These are phyloP conservation scores for Empis stercorea DNA, from an alignment of 2,888 invertebrate genomes.

Conservation along the genomic window DNA sequence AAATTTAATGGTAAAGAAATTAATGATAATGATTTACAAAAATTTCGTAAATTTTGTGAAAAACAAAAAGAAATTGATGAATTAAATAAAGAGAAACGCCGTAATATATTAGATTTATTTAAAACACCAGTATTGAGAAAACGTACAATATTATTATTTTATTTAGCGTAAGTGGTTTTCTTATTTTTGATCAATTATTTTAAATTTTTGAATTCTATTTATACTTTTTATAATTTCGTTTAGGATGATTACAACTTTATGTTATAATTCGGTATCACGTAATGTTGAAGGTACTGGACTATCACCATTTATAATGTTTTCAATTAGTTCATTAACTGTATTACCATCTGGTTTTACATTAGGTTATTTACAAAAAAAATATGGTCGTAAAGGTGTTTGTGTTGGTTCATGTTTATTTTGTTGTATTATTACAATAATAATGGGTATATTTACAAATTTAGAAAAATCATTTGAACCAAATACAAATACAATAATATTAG, in stretches of 20 bases:
- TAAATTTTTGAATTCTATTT: no score
- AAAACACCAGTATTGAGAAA: constrained; percentile 36
- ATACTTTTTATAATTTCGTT: no score
- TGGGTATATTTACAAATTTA: constrained; percentile 23
- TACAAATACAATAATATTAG: constrained; percentile 27
- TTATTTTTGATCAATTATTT: neutral
- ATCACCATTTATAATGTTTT: constrained; percentile 38
- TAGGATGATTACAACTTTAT: constrained; percentile 41
- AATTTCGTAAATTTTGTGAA: constrained; percentile 11
- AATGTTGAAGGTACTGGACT: constrained; percentile 37
- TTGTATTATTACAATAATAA: constrained; percentile 33
- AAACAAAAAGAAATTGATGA: constrained; percentile 7
- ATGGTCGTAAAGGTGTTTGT: constrained; percentile 36
- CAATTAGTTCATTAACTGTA: constrained; percentile 36
- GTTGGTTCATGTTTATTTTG: constrained; percentile 35
- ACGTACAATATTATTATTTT: constrained; percentile 37
- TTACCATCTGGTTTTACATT: constrained; percentile 36
- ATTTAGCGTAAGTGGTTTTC: constrained; percentile 38
- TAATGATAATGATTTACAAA: constrained; percentile 16
- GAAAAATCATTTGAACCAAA: constrained; percentile 9
- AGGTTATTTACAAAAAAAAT: constrained; percentile 15
- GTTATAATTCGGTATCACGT: constrained; percentile 40
- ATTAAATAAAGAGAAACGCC: constrained; percentile 4
- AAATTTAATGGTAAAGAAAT: constrained; percentile 34
- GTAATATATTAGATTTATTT: constrained; percentile 28